Percentiles rank a stretch among this genome's conserved stretches.
Conservation (phyloP, 2,888 invertebrate genomes). For the Boloria selene region DNA sequence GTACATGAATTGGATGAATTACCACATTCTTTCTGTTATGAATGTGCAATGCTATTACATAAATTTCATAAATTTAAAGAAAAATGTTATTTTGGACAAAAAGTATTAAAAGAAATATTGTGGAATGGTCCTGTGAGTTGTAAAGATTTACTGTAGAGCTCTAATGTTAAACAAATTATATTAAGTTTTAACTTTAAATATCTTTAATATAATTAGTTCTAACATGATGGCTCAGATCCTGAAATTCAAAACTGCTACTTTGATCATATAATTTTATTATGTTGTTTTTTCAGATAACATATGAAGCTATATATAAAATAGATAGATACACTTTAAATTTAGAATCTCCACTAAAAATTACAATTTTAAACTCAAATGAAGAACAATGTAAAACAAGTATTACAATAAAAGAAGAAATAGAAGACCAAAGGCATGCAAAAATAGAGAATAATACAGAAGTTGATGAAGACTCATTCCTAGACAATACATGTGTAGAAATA, state of each 20-base stretch:
- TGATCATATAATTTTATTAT: background rate
- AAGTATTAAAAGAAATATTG: conserved; percentile 54
- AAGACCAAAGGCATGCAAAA: conserved; percentile 29
- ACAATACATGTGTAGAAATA: conserved; percentile 33
- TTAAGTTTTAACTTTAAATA: no score
- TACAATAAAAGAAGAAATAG: conserved; percentile 26
- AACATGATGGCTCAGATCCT: no score
- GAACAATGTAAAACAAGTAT: conserved; percentile 15
- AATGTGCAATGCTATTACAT: conserved; percentile 62
- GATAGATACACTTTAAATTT: conserved; percentile 50
- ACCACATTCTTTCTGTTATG: conserved; percentile 65
- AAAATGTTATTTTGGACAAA: conserved; percentile 60
- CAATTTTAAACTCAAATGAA: conserved; percentile 4
- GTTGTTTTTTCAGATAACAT: conserved; percentile 47
- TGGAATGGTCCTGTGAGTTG: conserved; percentile 60
- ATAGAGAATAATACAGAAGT: conserved; percentile 35
- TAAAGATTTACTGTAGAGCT: background rate
- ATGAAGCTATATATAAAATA: conserved; percentile 59
- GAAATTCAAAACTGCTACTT: background rate
- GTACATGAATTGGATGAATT: conserved; percentile 56
- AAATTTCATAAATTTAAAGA: conserved; percentile 69
- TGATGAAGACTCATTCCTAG: conserved; percentile 9
- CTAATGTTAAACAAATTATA: no score
- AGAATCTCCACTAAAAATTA: conserved; percentile 48
- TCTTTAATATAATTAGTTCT: no score